Evolutionary conservation across 2,888 invertebrate species (phyloP), one percentile per base, ranked within the genome.

Genomic region (Drosophila atripex): DNA sequence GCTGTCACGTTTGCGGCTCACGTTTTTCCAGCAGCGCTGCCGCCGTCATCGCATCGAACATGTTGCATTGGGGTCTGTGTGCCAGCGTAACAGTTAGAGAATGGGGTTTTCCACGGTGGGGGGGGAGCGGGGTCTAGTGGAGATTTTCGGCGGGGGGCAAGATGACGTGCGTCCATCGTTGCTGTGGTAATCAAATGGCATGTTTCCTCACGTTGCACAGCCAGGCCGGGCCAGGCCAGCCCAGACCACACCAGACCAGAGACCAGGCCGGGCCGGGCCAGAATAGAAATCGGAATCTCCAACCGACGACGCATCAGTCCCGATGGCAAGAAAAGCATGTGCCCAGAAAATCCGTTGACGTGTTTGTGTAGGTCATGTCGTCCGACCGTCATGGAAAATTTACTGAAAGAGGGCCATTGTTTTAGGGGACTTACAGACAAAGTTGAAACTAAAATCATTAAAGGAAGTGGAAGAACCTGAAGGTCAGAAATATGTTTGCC

Each of bases 1-100:
- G 76, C 71, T 63, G 82, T 82, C 82, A 85, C 82, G 82, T 82
- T 82, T 85, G 71, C 63, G 59, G 65, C 74, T 82, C 82, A 85
- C 85, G 82, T 82, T 82, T 82, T 85, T 68, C 55, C 54, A 74
- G 68, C 85, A 73, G 78, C 72, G 53, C 72, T 46, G 66, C 50
- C 75, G 71, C 65, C 78, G 77, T 70, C 69, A 60, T 61, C 52
- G 51, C 56, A 9, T 76, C 80, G 45, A 80, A 76, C 84, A 65
- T 72, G 73, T 68, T 77, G 75, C 56, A 74, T 80, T 14, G 70
- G 39, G 55, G 66, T 66, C 61, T 66, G 65, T 68, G 56, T 65
- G 65, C 47, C 50, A 52, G 57, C 64, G 66, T 69, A 68, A 60
- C 66, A 46, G 51, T 54, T 38, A 21, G 58, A 32, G 46, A 64